phyloP scores from a whole-genome alignment of 2,888 invertebrate genomes.

The Diloba caeruleocephala region DNA sequence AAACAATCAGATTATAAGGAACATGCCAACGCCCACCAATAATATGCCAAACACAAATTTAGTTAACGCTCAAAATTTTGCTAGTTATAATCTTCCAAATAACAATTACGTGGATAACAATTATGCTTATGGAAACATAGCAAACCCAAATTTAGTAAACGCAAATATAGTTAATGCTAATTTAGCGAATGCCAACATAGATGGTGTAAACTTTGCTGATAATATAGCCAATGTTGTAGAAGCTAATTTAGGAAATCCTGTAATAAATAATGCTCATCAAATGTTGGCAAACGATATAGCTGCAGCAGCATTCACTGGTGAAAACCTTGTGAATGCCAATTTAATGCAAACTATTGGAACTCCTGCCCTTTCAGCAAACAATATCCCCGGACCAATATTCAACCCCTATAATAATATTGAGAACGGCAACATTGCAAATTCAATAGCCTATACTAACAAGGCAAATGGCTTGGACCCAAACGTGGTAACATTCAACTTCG shows the following conservation, averaged over 20 bases:
- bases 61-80: conserved; percentile 21
- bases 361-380: background rate
- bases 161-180: no score
- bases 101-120: background rate
- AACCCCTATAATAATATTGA: background rate
- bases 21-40: conserved; percentile 8
- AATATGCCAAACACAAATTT: conserved; percentile 9
- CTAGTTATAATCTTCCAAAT: conserved; percentile 10
- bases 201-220: conserved; percentile 6
- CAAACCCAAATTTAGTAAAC: background rate
- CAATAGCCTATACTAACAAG: background rate
- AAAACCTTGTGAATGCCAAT: conserved; percentile 9
- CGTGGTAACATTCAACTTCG: conserved; percentile 25
- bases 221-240: background rate
- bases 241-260: no score
- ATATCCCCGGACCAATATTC: background rate
- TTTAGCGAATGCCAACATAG: no score
- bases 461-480: background rate
- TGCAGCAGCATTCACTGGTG: background rate
- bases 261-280: conserved; percentile 1
- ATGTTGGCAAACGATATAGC: conserved; percentile 15
- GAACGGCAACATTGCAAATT: conserved; percentile 2
- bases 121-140: background rate
- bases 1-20: conserved; percentile 2
- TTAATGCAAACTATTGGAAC: conserved; percentile 1